Conservation (phyloP, 2,888 invertebrate species). For the Orthosia gracilis region DNA sequence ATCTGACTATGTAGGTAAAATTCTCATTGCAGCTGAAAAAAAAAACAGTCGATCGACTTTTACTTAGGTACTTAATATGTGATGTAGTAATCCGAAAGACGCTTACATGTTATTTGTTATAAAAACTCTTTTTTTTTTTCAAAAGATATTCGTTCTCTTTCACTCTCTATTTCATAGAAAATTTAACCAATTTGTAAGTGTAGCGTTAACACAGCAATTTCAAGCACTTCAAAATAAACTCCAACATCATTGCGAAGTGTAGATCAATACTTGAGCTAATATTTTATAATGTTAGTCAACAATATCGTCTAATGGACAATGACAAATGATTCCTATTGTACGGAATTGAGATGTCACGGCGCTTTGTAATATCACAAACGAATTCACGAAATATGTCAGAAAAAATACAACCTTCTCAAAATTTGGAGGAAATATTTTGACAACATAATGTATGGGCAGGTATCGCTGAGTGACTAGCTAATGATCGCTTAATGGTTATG, state of each 20-base stretch:
- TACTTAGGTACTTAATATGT: too few species aligned
- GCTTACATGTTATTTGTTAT: too few species aligned
- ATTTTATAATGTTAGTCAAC: constrained; percentile 84
- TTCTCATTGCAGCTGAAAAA: too few species aligned
- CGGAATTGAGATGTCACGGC: constrained; percentile 87
- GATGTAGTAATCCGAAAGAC: too few species aligned
- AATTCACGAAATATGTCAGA: constrained; percentile 84
- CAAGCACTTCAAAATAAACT: constrained; percentile 51
- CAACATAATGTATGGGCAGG: constrained; percentile 89
- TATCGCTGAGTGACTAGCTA: constrained; percentile 80
- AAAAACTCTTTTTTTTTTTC: background rate
- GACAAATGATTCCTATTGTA: constrained; percentile 89
- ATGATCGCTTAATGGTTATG: constrained; percentile 84
- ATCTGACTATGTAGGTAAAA: too few species aligned
- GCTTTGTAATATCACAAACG: constrained; percentile 82
- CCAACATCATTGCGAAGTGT: constrained; percentile 44
- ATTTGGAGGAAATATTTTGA: constrained; percentile 89
- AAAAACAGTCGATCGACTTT: too few species aligned
- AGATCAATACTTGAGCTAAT: constrained; percentile 73
- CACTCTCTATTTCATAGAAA: constrained; percentile 22
- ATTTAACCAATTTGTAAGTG: background rate
- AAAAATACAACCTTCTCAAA: constrained; percentile 73
- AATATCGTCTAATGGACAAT: constrained; percentile 89
- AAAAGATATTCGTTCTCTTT: background rate
- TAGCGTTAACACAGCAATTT: constrained; percentile 35